Evolutionary conservation across 2,888 invertebrate genomes (phyloP), one percentile per base, ranked within the genome.

Genomic region (Andrena dorsata): DNA sequence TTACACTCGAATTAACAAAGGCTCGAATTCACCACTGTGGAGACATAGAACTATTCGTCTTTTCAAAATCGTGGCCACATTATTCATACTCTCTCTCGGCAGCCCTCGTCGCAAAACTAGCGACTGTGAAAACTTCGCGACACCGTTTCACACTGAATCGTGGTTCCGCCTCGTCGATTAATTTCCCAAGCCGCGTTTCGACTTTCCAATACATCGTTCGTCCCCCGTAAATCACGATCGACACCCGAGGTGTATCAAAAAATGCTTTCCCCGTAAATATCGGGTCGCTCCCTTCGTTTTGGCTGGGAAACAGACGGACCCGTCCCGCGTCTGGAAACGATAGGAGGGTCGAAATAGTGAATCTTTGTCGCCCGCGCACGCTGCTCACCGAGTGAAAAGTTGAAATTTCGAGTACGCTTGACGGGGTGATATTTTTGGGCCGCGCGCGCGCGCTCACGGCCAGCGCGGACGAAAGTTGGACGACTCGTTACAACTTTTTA

Each of bases 401-500:
- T 26, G 64, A 60, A 70, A 78, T 80, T 81, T 80, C 80, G 73
- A 73, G 68, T 64, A 81, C 51, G 73, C 80, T 64, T 73, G 80
- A 73, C 80, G 49, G 47, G 16, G 58, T 30, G 73, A 80, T 80
- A 64, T 73, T 81, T 81, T 81, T 81, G 49, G 64, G 64, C 8
- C 20, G 32, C 26, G n/a, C 47, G 16, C 30, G 63, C 35, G 49
- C 53, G 28, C 69, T 23, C 10, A 16, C 13, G 8, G 10, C 2
- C 47, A 8, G 28, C 79, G 60, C 1, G 16, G 49, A n/a, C 66
- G 58, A 70, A 82, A 82, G 81, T 82, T 82, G 65, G 63, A 61
- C 81, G 81, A 75, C 74, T 82, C 81, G 81, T 82, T 82, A 82
- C 74, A 82, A 82, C 81, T 82, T 82, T 80, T 82, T 80, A 82